These are phyloP conservation scores for Dolichopus griseipennis DNA, from an alignment of 2,888 invertebrate species.

Conservation along the genomic window DNA sequence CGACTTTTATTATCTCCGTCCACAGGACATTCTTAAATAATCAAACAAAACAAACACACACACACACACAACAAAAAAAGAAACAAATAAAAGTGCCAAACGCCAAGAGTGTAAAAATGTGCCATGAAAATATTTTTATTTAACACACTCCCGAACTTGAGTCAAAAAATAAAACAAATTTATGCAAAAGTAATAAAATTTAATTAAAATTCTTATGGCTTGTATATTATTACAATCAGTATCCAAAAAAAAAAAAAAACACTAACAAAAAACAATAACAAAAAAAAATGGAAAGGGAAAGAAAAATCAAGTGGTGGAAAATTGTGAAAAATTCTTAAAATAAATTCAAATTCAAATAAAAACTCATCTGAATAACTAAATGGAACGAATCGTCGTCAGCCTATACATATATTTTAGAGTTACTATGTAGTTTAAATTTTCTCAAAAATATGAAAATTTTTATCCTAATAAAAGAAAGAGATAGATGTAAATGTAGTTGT, in stretches of 20 bases:
- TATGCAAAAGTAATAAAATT: constrained; percentile 3
- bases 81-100: not conserved
- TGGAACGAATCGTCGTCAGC: too few relatives aligned
- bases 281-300: not conserved
- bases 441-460: too few relatives aligned
- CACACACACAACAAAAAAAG: not conserved
- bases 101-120: constrained; percentile 1
- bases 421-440: too few relatives aligned
- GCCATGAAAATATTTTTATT: constrained; percentile 1
- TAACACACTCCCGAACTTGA: not conserved
- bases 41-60: not conserved
- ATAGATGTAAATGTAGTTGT: too few relatives aligned
- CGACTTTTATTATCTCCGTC: not conserved
- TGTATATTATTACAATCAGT: constrained; percentile 1
- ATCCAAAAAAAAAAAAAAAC: not conserved
- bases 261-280: not conserved
- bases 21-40: not conserved
- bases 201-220: constrained; percentile 5
- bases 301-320: not conserved
- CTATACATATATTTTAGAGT: too few relatives aligned
- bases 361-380: too few relatives aligned
- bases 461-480: too few relatives aligned
- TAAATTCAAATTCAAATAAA: too few relatives aligned
- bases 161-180: not conserved
- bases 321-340: too few relatives aligned